Conservation (phyloP, 2,888 invertebrate species). For the Nephrotoma flavescens region DNA sequence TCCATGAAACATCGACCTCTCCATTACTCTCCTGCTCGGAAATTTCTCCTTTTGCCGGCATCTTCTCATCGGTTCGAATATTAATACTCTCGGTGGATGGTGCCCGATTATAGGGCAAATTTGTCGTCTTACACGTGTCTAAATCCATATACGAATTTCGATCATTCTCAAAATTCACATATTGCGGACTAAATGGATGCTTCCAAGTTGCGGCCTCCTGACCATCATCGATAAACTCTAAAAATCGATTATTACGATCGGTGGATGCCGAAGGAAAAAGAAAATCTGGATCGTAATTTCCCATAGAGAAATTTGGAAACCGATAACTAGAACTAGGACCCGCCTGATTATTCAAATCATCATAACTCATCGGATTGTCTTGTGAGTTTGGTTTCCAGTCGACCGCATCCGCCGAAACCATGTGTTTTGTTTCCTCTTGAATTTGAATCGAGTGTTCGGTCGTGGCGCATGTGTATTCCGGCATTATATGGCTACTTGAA, state of each 20-base stretch:
- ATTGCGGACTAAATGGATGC: conserved; percentile 14
- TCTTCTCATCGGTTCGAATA: conserved; percentile 71
- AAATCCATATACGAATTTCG: conserved; percentile 29
- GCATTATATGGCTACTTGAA: background rate
- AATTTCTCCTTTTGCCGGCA: conserved; percentile 76
- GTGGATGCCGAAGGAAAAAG: background rate
- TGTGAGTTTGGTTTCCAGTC: background rate
- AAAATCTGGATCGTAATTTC: background rate
- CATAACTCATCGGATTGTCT: background rate
- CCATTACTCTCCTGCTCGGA: conserved; percentile 79
- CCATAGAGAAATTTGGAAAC: conserved; percentile 2
- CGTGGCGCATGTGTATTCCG: background rate
- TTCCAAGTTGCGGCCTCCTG: conserved; percentile 5
- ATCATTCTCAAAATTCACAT: conserved; percentile 19
- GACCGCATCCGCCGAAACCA: background rate
- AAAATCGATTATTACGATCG: background rate
- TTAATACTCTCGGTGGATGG: conserved; percentile 40
- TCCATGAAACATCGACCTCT: conserved; percentile 62
- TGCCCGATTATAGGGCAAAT: conserved; percentile 8
- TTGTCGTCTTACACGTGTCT: conserved; percentile 24
- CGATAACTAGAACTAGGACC: conserved; percentile 8
- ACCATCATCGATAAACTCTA: conserved; percentile 5
- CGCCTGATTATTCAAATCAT: background rate
- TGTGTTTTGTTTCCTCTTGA: background rate
- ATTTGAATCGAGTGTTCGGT: background rate